Evolutionary conservation across 2,113 vertebrate genomes (phyloP).

Genomic region (Tetrao urogallus): DNA sequence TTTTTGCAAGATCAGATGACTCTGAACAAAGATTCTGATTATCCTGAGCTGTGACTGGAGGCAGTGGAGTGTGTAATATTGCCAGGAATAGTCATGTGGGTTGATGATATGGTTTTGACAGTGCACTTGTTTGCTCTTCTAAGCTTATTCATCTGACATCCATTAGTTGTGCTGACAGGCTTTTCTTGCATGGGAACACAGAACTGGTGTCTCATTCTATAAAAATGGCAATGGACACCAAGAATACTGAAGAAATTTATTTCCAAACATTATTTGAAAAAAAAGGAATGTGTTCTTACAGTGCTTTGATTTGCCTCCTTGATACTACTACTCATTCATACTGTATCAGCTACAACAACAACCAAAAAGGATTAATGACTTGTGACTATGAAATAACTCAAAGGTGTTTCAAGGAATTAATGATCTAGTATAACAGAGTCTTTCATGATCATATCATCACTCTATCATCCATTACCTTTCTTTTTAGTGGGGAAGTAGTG

Average conservation of each 20-base stretch:
- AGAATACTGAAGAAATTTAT: slow-evolving; percentile 13
- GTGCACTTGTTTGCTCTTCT: slow-evolving; percentile 72
- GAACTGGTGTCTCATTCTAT: slow-evolving; percentile 28
- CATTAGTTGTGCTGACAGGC: slow-evolving; percentile 74
- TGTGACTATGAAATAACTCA: slow-evolving; percentile 18
- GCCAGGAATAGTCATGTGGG: slow-evolving; percentile 52
- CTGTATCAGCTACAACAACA: background rate
- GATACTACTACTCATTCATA: background rate
- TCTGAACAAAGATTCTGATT: slow-evolving; percentile 59
- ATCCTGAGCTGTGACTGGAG: slow-evolving; percentile 64
- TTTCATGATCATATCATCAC: background rate
- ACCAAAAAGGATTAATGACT: background rate
- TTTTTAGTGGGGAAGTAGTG: background rate
- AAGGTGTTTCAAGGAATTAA: slow-evolving; percentile 7
- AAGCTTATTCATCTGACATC: slow-evolving; percentile 66
- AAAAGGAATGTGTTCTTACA: background rate
- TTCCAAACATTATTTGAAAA: background rate
- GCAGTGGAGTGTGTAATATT: slow-evolving; percentile 70
- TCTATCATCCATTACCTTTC: background rate
- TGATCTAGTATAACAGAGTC: background rate
- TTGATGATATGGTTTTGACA: slow-evolving; percentile 73
- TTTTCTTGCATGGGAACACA: slow-evolving; percentile 57
- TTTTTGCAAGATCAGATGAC: slow-evolving; percentile 64
- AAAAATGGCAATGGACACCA: slow-evolving; percentile 8
- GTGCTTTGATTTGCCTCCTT: background rate